These are phyloP conservation scores for Pocillopora meandrina DNA, from an alignment of 92 coral and sea anemone genomes.

Conservation along the genomic window DNA sequence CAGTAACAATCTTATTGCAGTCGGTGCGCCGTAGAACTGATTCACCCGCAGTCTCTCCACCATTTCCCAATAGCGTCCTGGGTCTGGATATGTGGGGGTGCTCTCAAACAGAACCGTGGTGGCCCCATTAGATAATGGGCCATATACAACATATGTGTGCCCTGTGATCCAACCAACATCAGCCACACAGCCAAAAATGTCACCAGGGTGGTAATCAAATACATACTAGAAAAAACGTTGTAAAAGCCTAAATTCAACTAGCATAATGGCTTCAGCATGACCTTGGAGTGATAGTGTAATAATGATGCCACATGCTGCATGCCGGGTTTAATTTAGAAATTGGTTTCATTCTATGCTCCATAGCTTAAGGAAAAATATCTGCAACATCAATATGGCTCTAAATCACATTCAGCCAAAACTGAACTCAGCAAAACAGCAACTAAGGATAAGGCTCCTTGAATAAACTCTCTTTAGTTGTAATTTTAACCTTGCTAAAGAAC, in stretches of 20 bases:
- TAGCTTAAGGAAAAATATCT: too few relatives aligned
- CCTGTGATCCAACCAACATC: conserved; percentile 99
- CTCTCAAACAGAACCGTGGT: conserved; percentile 94
- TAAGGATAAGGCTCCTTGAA: too few relatives aligned
- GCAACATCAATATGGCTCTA: too few relatives aligned
- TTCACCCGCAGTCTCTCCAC: conserved; percentile 84
- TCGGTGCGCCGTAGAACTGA: conserved; percentile 95
- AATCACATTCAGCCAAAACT: too few relatives aligned
- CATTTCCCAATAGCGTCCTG: conserved; percentile 99
- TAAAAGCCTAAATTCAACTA: background rate
- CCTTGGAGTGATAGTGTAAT: too few relatives aligned
- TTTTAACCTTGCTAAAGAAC: too few relatives aligned
- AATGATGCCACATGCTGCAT: too few relatives aligned
- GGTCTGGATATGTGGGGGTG: conserved; percentile 98
- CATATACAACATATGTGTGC: conserved; percentile 95
- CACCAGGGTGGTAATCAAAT: conserved; percentile 91
- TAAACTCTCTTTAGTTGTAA: too few relatives aligned
- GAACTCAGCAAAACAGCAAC: too few relatives aligned
- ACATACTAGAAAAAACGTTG: conserved; percentile 62
- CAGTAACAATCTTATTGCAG: conserved; percentile 83
- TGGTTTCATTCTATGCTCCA: too few relatives aligned
- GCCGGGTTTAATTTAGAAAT: too few relatives aligned
- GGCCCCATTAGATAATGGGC: conserved; percentile 96
- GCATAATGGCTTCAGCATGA: too few relatives aligned
- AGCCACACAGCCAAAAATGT: conserved; percentile 94